Conservation (phyloP, 2,797 vertebrate species). For the Manis javanica region DNA sequence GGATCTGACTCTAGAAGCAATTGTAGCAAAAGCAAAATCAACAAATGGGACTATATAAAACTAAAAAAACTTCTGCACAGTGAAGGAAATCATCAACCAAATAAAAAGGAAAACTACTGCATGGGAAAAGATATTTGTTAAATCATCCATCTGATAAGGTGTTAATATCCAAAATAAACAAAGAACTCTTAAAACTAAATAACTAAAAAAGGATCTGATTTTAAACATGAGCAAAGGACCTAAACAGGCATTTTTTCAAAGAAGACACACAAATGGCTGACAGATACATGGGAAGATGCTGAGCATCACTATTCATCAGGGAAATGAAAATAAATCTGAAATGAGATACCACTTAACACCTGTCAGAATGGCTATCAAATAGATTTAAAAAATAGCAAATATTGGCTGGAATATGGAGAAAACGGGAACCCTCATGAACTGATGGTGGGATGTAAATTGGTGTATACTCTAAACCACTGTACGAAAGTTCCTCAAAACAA, state of each 20-base stretch:
- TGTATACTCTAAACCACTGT: neutral
- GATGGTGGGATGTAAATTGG: neutral
- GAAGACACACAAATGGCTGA: neutral
- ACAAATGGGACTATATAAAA: neutral
- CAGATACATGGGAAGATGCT: neutral
- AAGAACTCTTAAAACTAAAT: neutral
- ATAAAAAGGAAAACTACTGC: neutral
- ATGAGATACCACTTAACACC: neutral
- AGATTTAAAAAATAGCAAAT: neutral
- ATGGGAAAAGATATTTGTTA: neutral
- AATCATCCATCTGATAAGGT: neutral
- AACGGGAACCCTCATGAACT: neutral
- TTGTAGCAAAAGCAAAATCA: neutral
- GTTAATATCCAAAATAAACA: neutral
- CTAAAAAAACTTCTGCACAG: neutral
- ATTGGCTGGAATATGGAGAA: neutral
- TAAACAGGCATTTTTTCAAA: neutral
- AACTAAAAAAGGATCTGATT: neutral
- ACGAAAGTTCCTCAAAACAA: neutral
- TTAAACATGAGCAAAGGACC: neutral
- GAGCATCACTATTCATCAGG: neutral
- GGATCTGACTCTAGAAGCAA: neutral
- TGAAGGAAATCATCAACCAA: neutral
- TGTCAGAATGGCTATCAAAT: neutral
- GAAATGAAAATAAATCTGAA: neutral